Base-by-base conservation (phyloP, 53 echinoderm and acorn worm genomes). In the Zoroaster sp. region DNA sequence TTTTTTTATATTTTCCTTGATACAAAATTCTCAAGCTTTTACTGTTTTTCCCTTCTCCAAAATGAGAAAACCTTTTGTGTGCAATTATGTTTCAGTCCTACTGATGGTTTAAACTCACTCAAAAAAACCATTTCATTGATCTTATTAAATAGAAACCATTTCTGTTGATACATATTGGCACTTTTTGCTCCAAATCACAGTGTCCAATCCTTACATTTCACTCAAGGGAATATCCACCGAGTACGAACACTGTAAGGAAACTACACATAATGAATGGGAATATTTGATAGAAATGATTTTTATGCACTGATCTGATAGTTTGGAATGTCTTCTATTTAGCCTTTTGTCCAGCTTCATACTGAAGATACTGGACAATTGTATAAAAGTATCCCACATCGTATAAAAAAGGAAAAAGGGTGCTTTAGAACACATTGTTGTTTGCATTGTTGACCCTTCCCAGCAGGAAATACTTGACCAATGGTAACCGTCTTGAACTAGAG, bases 241-340 rank as follows among this genome's bases (percentile, higher is more conserved):
- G 51, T 78, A 78, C 59, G 78, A 78, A 78, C 78, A 45, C 37
- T 78, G 21, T 40, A 59, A 76, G 9, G 78, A n/a, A 21, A 59
- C 52, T 7, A 59, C 63, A 25, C 25, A 25, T 28, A 59, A 59
- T 59, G 63, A 11, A 59, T 20, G 47, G 1, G 3, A n/a, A n/a
- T 14, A 54, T 7, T 59, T 59, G 28, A 1, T 2, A 55, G 59
- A 55, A 9, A 23, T 25, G 0, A 55, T 20, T 55, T n/a, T n/a
- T 8, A 21, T 23, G 59, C 59, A 55, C 21, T 55, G 59, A 55
- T 25, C 59, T 6, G 21, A 18, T 53, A 21, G n/a, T 25, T 28
- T 28, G 25, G 63, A 59, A 59, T 59, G 63, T 59, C 28, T 25
- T 11, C 28, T 59, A 28, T 59, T 25, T 59, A 21, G 28, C n/a